Conservation (phyloP, 2,888 invertebrate species). For the Seira sanloemensis region DNA sequence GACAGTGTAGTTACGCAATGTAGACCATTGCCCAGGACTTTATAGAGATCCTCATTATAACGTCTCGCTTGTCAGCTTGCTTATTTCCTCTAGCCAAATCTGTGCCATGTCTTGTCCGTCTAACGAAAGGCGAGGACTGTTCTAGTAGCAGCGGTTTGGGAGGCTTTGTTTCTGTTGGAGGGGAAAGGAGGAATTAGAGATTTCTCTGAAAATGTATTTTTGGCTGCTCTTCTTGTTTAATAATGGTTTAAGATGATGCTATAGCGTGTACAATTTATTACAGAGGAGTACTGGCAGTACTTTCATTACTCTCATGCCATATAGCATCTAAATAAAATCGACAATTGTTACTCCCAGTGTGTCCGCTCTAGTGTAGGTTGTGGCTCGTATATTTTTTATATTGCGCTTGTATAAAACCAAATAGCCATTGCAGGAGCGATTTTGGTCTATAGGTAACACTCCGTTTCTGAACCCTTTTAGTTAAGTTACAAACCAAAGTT, state of each 20-base stretch:
- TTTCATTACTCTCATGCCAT: conserved; percentile 7
- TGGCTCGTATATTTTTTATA: too few relatives aligned
- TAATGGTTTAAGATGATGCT: conserved; percentile 32
- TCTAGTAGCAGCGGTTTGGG: too few relatives aligned
- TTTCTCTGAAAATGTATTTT: background rate
- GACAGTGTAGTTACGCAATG: conserved; percentile 17
- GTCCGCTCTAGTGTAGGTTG: too few relatives aligned
- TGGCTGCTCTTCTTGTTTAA: conserved; percentile 36
- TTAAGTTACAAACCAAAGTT: conserved; percentile 60
- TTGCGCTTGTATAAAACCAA: too few relatives aligned
- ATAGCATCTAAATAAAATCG: conserved; percentile 35
- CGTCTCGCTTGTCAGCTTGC: conserved; percentile 45
- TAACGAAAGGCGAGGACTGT: background rate
- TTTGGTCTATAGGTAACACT: too few relatives aligned
- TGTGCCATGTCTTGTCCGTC: background rate
- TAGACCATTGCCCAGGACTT: background rate
- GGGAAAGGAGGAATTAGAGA: background rate
- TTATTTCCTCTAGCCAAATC: conserved; percentile 42
- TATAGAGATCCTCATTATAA: background rate
- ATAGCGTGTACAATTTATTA: conserved; percentile 47
- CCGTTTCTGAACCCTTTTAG: conserved; percentile 31
- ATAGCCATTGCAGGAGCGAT: too few relatives aligned
- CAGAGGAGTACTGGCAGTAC: conserved; percentile 4
- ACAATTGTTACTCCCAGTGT: too few relatives aligned
- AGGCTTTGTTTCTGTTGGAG: too few relatives aligned